Percentiles rank a stretch among this genome's conserved stretches.
phyloP scores from a whole-genome alignment of 2,797 vertebrate genomes.

The Liparis tanakae region DNA sequence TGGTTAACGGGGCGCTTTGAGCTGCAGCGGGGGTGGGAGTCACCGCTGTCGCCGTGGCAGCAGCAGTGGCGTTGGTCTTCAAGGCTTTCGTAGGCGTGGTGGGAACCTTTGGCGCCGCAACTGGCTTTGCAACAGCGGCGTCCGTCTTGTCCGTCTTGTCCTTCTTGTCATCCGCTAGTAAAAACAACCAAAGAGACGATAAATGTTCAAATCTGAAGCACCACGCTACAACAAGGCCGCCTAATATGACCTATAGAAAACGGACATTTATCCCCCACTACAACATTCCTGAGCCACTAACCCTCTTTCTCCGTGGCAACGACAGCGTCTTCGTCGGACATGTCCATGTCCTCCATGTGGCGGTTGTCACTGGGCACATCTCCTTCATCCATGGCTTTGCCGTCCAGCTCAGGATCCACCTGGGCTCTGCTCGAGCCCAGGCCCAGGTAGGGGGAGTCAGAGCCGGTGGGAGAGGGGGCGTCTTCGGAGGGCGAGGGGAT shows the following conservation, averaged over 20 bases:
- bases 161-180: slow-evolving; percentile 87
- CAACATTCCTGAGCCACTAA: slow-evolving; percentile 47
- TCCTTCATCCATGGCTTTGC: slow-evolving; percentile 81
- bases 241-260: neutral
- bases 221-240: slow-evolving; percentile 4
- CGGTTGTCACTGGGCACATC: slow-evolving; percentile 83
- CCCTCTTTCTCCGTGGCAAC: slow-evolving; percentile 73
- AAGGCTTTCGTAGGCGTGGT: slow-evolving; percentile 63
- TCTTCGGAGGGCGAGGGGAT: slow-evolving; percentile 95
- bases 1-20: slow-evolving; percentile 39
- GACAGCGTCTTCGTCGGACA: slow-evolving; percentile 90
- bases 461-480: slow-evolving; percentile 94
- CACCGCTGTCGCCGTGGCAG: slow-evolving; percentile 47
- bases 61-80: slow-evolving; percentile 50
- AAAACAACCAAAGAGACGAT: slow-evolving; percentile 22
- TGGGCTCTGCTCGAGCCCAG: slow-evolving; percentile 74
- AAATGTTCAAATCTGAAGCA: slow-evolving; percentile 18
- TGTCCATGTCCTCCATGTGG: slow-evolving; percentile 94
- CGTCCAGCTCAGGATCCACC: slow-evolving; percentile 79
- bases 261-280: neutral
- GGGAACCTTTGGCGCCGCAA: slow-evolving; percentile 56
- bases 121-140: slow-evolving; percentile 63
- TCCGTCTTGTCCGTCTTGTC: slow-evolving; percentile 84
- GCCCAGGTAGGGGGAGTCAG: slow-evolving; percentile 92
- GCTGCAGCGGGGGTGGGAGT: slow-evolving; percentile 55